Evolutionary conservation across 2,797 vertebrate genomes (phyloP).

Genomic region (Sparus aurata): DNA sequence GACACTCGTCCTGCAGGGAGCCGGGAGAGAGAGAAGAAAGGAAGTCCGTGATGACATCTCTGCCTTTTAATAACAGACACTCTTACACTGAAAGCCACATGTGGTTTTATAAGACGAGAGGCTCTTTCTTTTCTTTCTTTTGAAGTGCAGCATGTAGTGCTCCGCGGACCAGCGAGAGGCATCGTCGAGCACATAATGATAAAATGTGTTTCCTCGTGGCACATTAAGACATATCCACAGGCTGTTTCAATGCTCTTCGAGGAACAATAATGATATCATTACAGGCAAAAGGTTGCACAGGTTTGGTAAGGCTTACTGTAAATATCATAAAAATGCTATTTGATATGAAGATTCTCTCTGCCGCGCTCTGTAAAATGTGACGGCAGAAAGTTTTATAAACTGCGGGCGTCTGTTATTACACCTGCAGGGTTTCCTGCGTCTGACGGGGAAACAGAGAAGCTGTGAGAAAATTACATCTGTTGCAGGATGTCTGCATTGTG

Average conservation of each 20-base stretch:
- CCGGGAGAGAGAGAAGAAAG: slow-evolving; percentile 52
- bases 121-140: slow-evolving; percentile 27
- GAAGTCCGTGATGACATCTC: slow-evolving; percentile 48
- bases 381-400: slow-evolving; percentile 34
- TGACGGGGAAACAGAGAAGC: slow-evolving; percentile 5
- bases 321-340: slow-evolving; percentile 24
- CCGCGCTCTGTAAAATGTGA: slow-evolving; percentile 52
- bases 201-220: slow-evolving; percentile 25
- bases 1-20: slow-evolving; percentile 94
- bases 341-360: slow-evolving; percentile 42
- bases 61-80: slow-evolving; percentile 33
- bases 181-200: slow-evolving; percentile 22
- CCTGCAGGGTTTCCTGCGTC: slow-evolving; percentile 32
- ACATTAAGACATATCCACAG: slow-evolving; percentile 23
- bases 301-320: slow-evolving; percentile 4
- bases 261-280: slow-evolving; percentile 21
- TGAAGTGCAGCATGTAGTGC: slow-evolving; percentile 36
- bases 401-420: slow-evolving; percentile 45
- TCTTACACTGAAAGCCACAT: slow-evolving; percentile 38
- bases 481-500: slow-evolving; percentile 32
- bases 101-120: slow-evolving; percentile 26
- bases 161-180: slow-evolving; percentile 6
- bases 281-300: not conserved
- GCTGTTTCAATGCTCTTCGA: slow-evolving; percentile 10
- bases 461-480: slow-evolving; percentile 31